These are phyloP conservation scores for Tachina grossa DNA, from an alignment of 2,888 invertebrate species.

Conservation along the genomic window DNA sequence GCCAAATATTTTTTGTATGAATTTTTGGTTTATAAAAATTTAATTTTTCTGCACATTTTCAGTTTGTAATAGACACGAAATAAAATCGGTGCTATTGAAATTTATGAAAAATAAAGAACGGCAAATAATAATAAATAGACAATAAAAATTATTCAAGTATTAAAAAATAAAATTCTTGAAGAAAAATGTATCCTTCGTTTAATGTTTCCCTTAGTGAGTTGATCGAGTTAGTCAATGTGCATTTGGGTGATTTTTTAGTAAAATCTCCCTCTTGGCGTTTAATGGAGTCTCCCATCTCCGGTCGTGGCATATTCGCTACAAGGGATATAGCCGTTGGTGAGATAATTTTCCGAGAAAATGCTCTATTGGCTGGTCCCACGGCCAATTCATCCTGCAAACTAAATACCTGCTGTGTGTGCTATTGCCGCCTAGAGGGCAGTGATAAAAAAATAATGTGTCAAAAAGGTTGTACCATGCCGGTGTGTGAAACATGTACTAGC, in stretches of 20 bases:
- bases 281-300: slow-evolving; percentile 85
- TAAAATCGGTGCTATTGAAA: slow-evolving; percentile 42
- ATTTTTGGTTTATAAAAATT: background rate
- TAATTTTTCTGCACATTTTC: slow-evolving; percentile 6
- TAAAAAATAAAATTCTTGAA: slow-evolving; percentile 11
- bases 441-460: slow-evolving; percentile 83
- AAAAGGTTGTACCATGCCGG: slow-evolving; percentile 87
- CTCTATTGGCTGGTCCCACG: slow-evolving; percentile 88
- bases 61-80: slow-evolving; percentile 43
- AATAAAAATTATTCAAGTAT: background rate
- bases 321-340: slow-evolving; percentile 87
- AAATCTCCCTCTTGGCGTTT: slow-evolving; percentile 84
- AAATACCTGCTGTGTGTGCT: slow-evolving; percentile 87
- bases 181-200: background rate
- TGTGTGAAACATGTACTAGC: slow-evolving; percentile 87
- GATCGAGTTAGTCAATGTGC: slow-evolving; percentile 76
- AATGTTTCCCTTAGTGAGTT: slow-evolving; percentile 70
- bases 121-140: background rate
- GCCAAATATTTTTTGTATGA: background rate
- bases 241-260: slow-evolving; percentile 76
- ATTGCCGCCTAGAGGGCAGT: slow-evolving; percentile 82
- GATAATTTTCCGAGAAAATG: slow-evolving; percentile 87
- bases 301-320: slow-evolving; percentile 88
- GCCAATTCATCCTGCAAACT: slow-evolving; percentile 83
- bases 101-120: background rate